phyloP scores from a whole-genome alignment of 2,797 vertebrate species.

The Florisuga fusca region DNA sequence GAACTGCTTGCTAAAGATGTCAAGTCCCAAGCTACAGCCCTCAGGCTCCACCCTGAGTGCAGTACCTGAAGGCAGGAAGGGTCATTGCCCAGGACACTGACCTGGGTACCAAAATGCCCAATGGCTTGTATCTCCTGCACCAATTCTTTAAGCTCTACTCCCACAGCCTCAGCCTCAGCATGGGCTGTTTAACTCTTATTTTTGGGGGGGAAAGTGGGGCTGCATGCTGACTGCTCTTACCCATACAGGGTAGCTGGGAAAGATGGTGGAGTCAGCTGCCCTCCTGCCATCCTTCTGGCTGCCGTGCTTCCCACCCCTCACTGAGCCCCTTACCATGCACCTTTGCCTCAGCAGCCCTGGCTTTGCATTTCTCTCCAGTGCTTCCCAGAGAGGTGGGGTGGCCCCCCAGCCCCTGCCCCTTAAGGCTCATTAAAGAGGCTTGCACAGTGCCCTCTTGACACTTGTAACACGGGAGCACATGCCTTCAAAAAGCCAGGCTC shows the following conservation, averaged over 20 bases:
- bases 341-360: rapidly evolving
- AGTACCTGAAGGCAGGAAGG: not conserved
- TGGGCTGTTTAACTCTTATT: not conserved
- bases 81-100: not conserved
- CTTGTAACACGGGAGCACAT: constrained; percentile 45
- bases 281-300: not conserved
- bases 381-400: not conserved
- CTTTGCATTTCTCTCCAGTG: not conserved
- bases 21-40: not conserved
- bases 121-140: not conserved
- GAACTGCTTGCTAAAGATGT: not conserved
- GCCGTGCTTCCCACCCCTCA: rapidly evolving
- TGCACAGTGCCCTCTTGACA: constrained; percentile 9
- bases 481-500: constrained; percentile 52
- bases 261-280: rapidly evolving
- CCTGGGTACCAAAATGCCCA: rapidly evolving
- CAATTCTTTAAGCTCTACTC: not conserved
- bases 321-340: not conserved
- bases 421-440: not conserved
- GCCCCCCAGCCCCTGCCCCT: not conserved
- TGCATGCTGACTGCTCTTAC: not conserved
- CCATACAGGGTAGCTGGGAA: rapidly evolving
- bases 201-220: not conserved
- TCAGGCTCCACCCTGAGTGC: rapidly evolving
- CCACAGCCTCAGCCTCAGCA: not conserved